Evolutionary conservation across 1,140 invertebrate species (phyloP), one percentile per base, ranked within the genome.

Genomic region (Atta texana): DNA sequence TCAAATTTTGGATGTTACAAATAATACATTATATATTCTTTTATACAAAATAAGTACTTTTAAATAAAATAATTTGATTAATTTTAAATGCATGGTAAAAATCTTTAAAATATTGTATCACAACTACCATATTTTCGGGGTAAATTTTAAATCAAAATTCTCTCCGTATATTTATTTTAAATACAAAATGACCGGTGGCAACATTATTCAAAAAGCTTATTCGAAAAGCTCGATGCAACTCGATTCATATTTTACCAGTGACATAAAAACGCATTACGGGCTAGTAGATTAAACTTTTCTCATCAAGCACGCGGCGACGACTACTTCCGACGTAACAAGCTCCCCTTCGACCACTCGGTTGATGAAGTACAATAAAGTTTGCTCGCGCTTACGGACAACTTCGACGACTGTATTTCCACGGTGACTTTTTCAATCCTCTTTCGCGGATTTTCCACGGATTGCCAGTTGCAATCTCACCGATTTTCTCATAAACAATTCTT

Each of bases 231-330:
- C 77, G 49, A 82, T 71, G 53, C 53, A 16, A 44, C 53, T 28
- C 44, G 68, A 80, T 78, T 88, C 87, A 88, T 91, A 90, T 90
- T 91, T 91, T 59, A 90, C 68, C 53, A 80, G 77, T 57, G 77
- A 88, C 74, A 87, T 78, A 69, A 61, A 86, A 90, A 74, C 84
- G 90, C 87, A 90, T 91, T 85, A 89, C 53, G 51, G 44, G 31
- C 84, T 69, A 90, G 88, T 80, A 84, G 77, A 91, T 91, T 81
- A 89, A 91, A 91, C 87, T 91, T 91, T 91, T 91, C 90, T 91
- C 90, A 91, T 91, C 87, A 91, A 86, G 49, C 68, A 80, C 84
- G 34, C 82, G 16, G 49, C 76, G 31, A 39, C 34, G 66, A 64
- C 78, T 82, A 80, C 55, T 64, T 80, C 51, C 80, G 44, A 74